Conservation (phyloP, 2,113 vertebrate species). For the Planiliza haematocheilus region DNA sequence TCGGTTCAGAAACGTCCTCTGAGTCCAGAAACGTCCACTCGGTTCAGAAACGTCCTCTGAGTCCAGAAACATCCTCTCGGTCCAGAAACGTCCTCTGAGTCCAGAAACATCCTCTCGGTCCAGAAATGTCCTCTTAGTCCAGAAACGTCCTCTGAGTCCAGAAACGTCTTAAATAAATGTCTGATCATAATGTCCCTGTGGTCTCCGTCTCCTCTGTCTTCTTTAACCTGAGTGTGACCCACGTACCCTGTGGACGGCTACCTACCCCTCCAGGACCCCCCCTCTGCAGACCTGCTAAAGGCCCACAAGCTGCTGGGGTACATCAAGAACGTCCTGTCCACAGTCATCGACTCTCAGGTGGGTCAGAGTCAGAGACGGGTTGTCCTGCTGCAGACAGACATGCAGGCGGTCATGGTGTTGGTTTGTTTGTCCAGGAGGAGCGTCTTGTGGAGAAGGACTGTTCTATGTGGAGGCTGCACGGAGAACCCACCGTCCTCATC, state of each 20-base stretch:
- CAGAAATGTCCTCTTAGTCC: no score
- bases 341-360: conserved; percentile 85
- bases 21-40: no score
- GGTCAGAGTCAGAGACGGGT: background rate
- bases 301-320: conserved; percentile 91
- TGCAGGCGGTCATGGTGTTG: background rate
- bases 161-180: no score
- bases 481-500: conserved; percentile 91
- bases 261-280: conserved; percentile 92
- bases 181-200: no score
- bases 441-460: conserved; percentile 87
- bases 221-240: conserved; percentile 81
- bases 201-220: conserved; percentile 4
- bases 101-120: no score
- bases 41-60: no score
- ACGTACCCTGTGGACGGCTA: conserved; percentile 95
- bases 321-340: conserved; percentile 89
- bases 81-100: no score
- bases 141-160: no score
- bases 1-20: no score
- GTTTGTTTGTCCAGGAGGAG: conserved; percentile 85
- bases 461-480: conserved; percentile 88
- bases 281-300: conserved; percentile 86
- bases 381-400: no score
- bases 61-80: no score